Evolutionary conservation across 2,113 vertebrate species (phyloP).

Genomic region (Gulo gulo): DNA sequence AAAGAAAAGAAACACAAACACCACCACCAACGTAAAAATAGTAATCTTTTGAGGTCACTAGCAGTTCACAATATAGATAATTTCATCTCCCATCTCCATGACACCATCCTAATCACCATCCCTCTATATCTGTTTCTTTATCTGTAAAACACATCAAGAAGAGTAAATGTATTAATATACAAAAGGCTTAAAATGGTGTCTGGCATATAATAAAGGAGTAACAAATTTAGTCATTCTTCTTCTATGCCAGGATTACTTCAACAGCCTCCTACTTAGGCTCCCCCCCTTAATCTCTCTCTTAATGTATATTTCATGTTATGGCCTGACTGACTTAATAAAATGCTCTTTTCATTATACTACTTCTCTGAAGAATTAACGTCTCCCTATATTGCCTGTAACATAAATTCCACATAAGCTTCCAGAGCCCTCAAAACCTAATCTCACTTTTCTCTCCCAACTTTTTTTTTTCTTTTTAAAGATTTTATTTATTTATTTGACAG

Average conservation of each 20-base stretch:
- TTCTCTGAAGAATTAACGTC: background rate
- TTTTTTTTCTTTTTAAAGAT: background rate
- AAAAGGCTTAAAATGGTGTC: slow-evolving; percentile 12
- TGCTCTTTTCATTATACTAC: background rate
- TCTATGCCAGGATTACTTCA: background rate
- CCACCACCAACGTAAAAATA: background rate
- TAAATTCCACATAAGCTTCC: slow-evolving; percentile 19
- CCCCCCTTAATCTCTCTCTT: background rate
- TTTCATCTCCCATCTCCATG: background rate
- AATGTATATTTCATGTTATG: background rate
- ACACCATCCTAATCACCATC: background rate
- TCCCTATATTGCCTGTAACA: background rate
- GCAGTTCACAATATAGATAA: background rate
- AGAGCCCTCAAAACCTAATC: background rate
- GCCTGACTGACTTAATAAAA: background rate
- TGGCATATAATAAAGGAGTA: background rate
- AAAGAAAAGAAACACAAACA: background rate
- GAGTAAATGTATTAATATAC: background rate
- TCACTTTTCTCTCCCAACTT: background rate
- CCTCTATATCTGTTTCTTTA: background rate
- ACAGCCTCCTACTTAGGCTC: background rate
- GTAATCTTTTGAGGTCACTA: slow-evolving; percentile 7
- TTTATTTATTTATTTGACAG: no score
- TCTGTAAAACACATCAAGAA: slow-evolving; percentile 20
- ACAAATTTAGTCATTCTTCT: background rate